phyloP scores from a whole-genome alignment of 1,140 invertebrate genomes.

The Pogonomyrmex barbatus region DNA sequence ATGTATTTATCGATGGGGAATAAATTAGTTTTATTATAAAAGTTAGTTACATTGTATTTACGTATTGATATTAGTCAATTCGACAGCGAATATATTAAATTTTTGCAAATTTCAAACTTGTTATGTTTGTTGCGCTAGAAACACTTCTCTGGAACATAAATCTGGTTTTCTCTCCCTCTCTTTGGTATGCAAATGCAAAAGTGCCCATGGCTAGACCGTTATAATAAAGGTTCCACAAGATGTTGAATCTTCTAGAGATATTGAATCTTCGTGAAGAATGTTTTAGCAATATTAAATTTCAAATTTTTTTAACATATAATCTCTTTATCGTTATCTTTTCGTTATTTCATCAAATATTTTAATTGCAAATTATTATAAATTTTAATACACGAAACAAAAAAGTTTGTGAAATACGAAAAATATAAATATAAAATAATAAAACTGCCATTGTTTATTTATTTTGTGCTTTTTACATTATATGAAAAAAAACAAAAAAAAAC shows the following conservation, averaged over 20 bases:
- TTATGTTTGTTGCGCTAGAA: neutral
- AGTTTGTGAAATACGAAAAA: neutral
- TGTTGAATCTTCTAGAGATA: neutral
- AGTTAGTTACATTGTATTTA: neutral
- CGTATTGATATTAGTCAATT: neutral
- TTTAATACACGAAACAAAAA: neutral
- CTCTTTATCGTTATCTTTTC: neutral
- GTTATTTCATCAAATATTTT: conserved; percentile 10
- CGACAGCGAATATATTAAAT: neutral
- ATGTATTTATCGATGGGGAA: too few species aligned
- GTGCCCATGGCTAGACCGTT: neutral
- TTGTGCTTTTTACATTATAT: neutral
- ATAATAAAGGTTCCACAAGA: neutral
- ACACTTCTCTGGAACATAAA: conserved; percentile 2
- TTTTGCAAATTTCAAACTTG: neutral
- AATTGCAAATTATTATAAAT: neutral
- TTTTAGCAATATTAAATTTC: neutral
- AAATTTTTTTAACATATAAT: neutral
- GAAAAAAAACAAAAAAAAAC: neutral
- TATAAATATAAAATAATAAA: neutral
- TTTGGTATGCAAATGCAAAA: conserved; percentile 19
- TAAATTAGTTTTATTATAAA: conserved; percentile 1
- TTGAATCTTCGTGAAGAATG: neutral
- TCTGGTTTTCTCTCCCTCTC: conserved; percentile 11
- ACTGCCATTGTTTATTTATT: neutral